Conservation (phyloP, 2,113 vertebrate genomes). For the Serilophus lunatus region DNA sequence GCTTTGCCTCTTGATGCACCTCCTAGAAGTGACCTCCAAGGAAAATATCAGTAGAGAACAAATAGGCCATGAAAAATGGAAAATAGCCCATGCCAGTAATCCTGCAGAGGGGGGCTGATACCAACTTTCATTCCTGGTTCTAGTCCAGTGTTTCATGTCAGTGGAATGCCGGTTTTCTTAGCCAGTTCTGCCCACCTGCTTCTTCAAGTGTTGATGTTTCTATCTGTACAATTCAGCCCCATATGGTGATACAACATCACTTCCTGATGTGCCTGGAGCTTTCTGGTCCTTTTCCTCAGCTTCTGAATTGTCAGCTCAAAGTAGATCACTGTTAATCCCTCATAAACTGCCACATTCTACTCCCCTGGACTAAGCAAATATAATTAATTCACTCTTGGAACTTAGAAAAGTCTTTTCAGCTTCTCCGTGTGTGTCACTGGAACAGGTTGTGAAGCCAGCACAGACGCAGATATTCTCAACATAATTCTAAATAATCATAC, state of each 20-base stretch:
- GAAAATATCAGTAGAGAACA: neutral
- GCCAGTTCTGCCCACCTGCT: rapidly evolving
- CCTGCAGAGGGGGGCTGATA: neutral
- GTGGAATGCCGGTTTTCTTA: neutral
- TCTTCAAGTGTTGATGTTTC: too few relatives aligned
- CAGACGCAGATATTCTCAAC: neutral
- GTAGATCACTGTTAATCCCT: neutral
- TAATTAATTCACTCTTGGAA: neutral
- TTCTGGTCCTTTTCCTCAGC: neutral
- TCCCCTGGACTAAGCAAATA: neutral
- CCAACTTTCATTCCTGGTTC: neutral
- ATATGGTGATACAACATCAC: neutral
- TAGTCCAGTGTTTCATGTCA: neutral
- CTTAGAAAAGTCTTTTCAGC: neutral
- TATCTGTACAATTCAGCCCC: neutral
- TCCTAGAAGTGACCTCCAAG: neutral
- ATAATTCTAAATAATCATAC: neutral
- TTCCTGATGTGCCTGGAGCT: neutral
- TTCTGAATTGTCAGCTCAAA: neutral
- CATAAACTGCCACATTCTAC: neutral
- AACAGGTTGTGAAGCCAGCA: neutral
- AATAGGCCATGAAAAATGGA: neutral
- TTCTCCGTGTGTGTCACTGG: neutral
- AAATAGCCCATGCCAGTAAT: neutral
- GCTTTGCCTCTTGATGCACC: neutral